Evolutionary conservation across 1,140 invertebrate genomes (phyloP), one percentile per base, ranked within the genome.

Genomic region (Homalodisca vitripennis): DNA sequence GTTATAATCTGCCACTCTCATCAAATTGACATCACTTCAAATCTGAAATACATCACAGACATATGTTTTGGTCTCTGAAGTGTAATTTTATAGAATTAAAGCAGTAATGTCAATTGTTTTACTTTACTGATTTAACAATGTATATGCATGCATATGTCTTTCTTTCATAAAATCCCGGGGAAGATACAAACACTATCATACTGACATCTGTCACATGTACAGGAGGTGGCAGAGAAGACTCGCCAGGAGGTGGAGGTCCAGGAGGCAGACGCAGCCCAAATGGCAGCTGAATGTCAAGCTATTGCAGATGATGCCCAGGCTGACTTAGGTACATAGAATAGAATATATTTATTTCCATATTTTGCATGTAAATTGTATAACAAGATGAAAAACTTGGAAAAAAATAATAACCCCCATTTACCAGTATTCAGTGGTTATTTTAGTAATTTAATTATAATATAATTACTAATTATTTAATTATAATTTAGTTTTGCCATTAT

Each of bases 241-340:
- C 85, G 85, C 74, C 80, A 78, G 2, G 79, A 84, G 64, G 89
- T 91, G 0, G 82, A 88, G 75, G 84, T 86, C 68, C 89, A 92
- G 75, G 89, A 92, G 74, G 81, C 78, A 1, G 79, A 84, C 47
- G 89, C 89, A 0, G 77, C 82, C 0, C 83, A 83, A 65, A 87
- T 90, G 76, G 86, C 87, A 2, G 71, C 76, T 14, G 84, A 88
- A 69, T 90, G 88, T 0, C 83, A 88, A 70, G 82, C 81, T 3
- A 91, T 92, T 73, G 87, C 86, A 3, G 88, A 88, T 73, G 89
- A 91, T 75, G 89, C 89, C 0, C 86, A 90, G 75, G 82, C 82
- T 68, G 89, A 92, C 79, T 80, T 92, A 34, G 86, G 86, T 86
- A 74, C 6, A 41, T 41, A 17, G 6, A 10, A 41, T 41, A 41